A percentile compares a stretch with the other conserved stretches of the same genome.
phyloP scores from a whole-genome alignment of 2,797 vertebrate species.

The Avahi laniger region DNA sequence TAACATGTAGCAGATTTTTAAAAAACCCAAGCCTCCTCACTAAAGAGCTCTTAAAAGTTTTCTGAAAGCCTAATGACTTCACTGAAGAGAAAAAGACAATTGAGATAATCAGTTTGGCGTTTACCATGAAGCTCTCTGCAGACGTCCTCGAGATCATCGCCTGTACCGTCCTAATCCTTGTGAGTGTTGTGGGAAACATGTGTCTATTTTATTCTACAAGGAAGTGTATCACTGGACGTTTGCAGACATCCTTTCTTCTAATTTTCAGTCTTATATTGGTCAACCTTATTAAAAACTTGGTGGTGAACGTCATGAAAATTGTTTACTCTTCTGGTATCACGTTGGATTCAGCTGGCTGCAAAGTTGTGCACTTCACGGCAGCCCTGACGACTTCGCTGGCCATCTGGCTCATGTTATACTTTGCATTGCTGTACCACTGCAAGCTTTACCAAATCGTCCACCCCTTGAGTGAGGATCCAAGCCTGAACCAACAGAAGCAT shows the following conservation, averaged over 20 bases:
- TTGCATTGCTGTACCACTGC: slow-evolving; percentile 65
- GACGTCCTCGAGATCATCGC: slow-evolving; percentile 50
- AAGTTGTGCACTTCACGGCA: slow-evolving; percentile 70
- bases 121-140: slow-evolving; percentile 67
- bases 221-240: slow-evolving; percentile 62
- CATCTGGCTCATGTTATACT: slow-evolving; percentile 80
- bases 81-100: not conserved
- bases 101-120: not conserved
- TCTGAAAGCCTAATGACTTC: slow-evolving; percentile 29
- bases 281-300: slow-evolving; percentile 76
- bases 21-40: not conserved
- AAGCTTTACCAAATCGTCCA: slow-evolving; percentile 73
- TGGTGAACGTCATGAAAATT: slow-evolving; percentile 78
- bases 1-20: slow-evolving; percentile 20
- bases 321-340: slow-evolving; percentile 72
- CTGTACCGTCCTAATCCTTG: slow-evolving; percentile 67
- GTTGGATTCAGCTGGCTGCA: slow-evolving; percentile 73
- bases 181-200: slow-evolving; percentile 74
- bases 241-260: slow-evolving; percentile 79
- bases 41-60: not conserved
- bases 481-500: slow-evolving; percentile 54
- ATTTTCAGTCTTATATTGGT: slow-evolving; percentile 79
- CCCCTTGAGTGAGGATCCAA: slow-evolving; percentile 52
- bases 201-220: slow-evolving; percentile 78
- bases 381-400: slow-evolving; percentile 66